A percentile compares a stretch with the other conserved stretches of the same genome.
phyloP scores from a whole-genome alignment of 2,888 invertebrate species.

The Acronicta aceris region DNA sequence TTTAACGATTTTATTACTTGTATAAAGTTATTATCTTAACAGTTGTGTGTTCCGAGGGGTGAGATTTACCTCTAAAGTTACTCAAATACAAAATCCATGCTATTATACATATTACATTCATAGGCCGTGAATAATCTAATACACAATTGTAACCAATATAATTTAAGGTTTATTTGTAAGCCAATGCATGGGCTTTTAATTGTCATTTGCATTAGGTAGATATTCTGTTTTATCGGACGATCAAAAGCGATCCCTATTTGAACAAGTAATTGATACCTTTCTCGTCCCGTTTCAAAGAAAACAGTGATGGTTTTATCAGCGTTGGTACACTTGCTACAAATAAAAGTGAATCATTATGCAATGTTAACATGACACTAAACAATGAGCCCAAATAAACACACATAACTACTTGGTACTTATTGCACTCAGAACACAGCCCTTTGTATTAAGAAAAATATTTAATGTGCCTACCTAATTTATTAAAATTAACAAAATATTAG shows the following conservation, averaged over 20 bases:
- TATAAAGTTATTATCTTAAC: constrained; percentile 5
- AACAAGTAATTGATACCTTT: constrained; percentile 12
- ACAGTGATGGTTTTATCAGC: constrained; percentile 30
- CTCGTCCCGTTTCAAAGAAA: constrained; percentile 14
- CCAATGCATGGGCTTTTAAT: no score
- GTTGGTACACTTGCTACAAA: constrained; percentile 15
- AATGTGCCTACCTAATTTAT: no score
- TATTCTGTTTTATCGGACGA: no score
- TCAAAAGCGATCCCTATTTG: neutral
- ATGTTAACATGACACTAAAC: constrained; percentile 10
- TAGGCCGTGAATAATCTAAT: no score
- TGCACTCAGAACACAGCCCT: neutral
- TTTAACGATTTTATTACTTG: constrained; percentile 1
- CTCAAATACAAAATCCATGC: no score
- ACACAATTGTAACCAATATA: no score
- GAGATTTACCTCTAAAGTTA: neutral
- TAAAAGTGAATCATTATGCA: constrained; percentile 30
- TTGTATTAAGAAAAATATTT: neutral
- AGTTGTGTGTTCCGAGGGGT: neutral
- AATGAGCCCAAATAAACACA: constrained; percentile 28
- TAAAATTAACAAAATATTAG: no score
- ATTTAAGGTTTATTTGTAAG: no score
- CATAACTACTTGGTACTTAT: constrained; percentile 1
- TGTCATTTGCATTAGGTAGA: no score
- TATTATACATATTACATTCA: no score